phyloP scores from a whole-genome alignment of 2,797 vertebrate genomes.

The Falco naumanni region DNA sequence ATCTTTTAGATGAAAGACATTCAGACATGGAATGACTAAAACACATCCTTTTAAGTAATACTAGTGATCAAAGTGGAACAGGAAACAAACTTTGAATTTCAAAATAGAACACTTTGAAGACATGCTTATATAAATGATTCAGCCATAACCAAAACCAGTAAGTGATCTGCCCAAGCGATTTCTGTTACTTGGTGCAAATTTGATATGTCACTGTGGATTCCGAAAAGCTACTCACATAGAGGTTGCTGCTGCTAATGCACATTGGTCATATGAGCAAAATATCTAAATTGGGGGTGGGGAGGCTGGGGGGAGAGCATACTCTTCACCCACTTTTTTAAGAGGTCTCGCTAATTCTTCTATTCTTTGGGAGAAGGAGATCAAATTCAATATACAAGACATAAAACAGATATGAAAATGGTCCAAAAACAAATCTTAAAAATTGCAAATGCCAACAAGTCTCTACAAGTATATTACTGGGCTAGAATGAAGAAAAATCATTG shows the following conservation, averaged over 20 bases:
- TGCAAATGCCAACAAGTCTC: constrained; percentile 58
- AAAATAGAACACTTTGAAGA: neutral
- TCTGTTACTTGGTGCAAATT: neutral
- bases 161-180: neutral
- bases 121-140: neutral
- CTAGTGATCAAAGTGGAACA: neutral
- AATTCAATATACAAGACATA: constrained; percentile 38
- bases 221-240: neutral
- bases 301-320: neutral
- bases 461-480: constrained; percentile 36
- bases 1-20: neutral
- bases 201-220: neutral
- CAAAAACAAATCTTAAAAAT: constrained; percentile 64
- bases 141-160: neutral
- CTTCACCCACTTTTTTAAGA: neutral
- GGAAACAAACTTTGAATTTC: neutral
- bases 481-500: constrained; percentile 59
- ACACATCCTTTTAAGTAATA: neutral
- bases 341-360: constrained; percentile 12
- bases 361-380: constrained; percentile 16
- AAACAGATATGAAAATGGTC: constrained; percentile 49
- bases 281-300: neutral
- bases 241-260: neutral
- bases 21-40: neutral
- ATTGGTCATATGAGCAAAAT: neutral